Percentiles rank a stretch among this genome's conserved stretches.
Conservation (phyloP, 2,797 vertebrate species). For the Sebastes vulpes region DNA sequence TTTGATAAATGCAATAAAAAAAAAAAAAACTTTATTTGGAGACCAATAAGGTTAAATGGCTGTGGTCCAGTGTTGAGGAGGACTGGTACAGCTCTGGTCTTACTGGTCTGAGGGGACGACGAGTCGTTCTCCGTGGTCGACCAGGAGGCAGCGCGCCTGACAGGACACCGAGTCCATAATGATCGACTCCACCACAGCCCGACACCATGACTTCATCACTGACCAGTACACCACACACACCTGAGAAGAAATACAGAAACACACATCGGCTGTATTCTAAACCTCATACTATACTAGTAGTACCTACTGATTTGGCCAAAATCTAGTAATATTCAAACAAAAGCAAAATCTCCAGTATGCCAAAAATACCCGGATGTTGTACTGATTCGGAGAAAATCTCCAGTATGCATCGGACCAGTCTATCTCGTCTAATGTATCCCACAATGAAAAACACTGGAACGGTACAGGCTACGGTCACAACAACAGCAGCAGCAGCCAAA, state of each 20-base stretch:
- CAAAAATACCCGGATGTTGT: too few relatives aligned
- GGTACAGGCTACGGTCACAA: too few relatives aligned
- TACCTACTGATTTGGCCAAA: too few relatives aligned
- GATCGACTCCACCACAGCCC: constrained; percentile 79
- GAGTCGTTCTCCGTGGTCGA: constrained; percentile 81
- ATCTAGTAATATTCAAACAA: too few relatives aligned
- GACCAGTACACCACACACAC: constrained; percentile 82
- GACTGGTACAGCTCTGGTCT: constrained; percentile 11
- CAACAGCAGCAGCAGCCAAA: too few relatives aligned
- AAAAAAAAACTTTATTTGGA: background rate
- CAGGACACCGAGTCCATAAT: constrained; percentile 32
- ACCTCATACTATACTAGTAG: too few relatives aligned
- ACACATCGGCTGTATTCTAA: constrained; percentile 23
- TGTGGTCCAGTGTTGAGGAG: background rate
- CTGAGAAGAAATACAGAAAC: constrained; percentile 51
- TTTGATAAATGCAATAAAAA: background rate
- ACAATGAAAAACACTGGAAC: too few relatives aligned
- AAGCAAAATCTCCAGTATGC: too few relatives aligned
- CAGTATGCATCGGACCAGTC: too few relatives aligned
- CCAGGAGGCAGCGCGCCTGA: constrained; percentile 75
- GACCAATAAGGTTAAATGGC: background rate
- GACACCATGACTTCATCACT: constrained; percentile 77
- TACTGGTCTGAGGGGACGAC: constrained; percentile 74
- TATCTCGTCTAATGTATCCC: too few relatives aligned
- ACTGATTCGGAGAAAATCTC: too few relatives aligned